Conservation (phyloP, 1,140 invertebrate genomes). For the Arion vulgaris region DNA sequence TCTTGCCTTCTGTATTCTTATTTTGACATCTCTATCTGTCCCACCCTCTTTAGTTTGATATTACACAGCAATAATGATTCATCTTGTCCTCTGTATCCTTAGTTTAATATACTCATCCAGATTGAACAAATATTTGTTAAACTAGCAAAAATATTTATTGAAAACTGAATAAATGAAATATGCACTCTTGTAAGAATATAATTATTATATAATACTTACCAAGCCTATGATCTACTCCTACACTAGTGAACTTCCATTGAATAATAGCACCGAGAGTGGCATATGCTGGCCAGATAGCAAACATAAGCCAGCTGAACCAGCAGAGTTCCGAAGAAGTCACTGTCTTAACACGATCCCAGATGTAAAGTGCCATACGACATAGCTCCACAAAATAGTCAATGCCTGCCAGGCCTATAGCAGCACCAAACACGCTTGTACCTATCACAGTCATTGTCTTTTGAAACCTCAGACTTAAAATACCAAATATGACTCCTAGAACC, state of each 20-base stretch:
- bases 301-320: constrained; percentile 84
- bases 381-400: constrained; percentile 86
- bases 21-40: no score
- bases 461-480: constrained; percentile 82
- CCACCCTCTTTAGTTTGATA: no score
- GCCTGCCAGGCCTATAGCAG: constrained; percentile 80
- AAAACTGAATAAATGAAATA: no score
- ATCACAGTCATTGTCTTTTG: constrained; percentile 83
- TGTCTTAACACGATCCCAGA: constrained; percentile 76
- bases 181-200: no score
- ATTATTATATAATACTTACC: no score
- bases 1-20: no score
- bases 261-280: constrained; percentile 80
- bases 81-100: no score
- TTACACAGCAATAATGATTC: no score
- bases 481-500: constrained; percentile 80
- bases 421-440: constrained; percentile 83
- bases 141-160: no score
- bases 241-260: constrained; percentile 81
- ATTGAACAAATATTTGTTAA: no score
- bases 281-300: constrained; percentile 82
- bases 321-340: constrained; percentile 76
- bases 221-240: constrained; percentile 78
- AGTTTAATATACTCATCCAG: no score
- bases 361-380: constrained; percentile 81